Base-by-base conservation (phyloP, 2,888 invertebrate species). In the Zelleria hepariella region DNA sequence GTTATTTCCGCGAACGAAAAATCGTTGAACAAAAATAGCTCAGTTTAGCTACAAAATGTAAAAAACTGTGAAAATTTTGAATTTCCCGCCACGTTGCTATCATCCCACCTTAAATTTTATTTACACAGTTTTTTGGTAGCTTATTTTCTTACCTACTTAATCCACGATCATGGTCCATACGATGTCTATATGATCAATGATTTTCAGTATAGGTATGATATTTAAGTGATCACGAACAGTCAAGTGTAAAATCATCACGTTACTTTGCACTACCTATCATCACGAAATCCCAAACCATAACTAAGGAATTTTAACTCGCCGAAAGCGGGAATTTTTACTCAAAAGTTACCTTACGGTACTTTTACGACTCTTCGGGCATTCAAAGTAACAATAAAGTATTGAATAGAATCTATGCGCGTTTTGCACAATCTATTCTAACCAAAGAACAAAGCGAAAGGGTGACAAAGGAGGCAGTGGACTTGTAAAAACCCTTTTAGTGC, bases 401-500 rank as follows among this genome's bases (percentile, higher is more conserved):
- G 18, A 26, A 26, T 26, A 69, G 64, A 64, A 63, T 67, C 67
- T 71, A 79, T 77, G 72, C 72, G 66, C 72, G 74, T 74, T 75
- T 81, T 82, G 78, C 74, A 77, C 82, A 82, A 85, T 80, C 74
- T 70, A 73, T 47, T 80, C 73, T 71, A 66, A 64, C 59, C 63
- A 68, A 68, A 72, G 68, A 76, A 76, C 70, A 77, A 76, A 79
- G 80, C 77, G 78, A 77, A 80, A 78, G 81, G 80, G 79, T 80
- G 77, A 82, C 82, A 82, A 82, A 78, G 67, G 62, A 60, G 51
- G 70, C 67, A 65, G 66, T n/a, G 74, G 71, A 71, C 72, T 74
- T 73, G 32, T 74, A 73, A 74, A 78, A 83, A 86, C 80, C 81
- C 85, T 80, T 83, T 83, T 77, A 82, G 80, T 74, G 67, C 56